These are phyloP conservation scores for Hydrolagus affinis DNA, from an alignment of 2,113 vertebrate genomes.

Conservation along the genomic window DNA sequence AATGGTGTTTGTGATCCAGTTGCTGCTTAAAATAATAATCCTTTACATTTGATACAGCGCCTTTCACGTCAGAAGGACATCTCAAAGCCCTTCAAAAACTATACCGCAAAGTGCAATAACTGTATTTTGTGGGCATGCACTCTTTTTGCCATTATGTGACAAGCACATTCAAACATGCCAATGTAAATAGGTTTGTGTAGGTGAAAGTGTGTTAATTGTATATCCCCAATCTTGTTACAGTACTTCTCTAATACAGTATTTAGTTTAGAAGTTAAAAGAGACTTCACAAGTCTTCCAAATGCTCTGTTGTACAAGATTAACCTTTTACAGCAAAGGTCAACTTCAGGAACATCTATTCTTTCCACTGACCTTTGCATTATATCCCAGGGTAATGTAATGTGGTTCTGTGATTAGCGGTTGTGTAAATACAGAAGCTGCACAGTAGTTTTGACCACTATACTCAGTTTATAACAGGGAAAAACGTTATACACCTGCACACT, in stretches of 20 bases:
- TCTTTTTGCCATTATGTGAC: background rate
- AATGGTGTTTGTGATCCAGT: background rate
- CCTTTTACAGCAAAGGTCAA: background rate
- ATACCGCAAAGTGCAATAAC: no score
- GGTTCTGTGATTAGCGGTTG: background rate
- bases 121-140: no score
- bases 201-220: background rate
- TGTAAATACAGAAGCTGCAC: background rate
- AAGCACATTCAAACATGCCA: background rate
- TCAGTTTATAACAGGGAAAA: background rate
- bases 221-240: background rate
- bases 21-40: no score
- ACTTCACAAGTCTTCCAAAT: background rate
- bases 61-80: no score
- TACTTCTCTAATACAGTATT: background rate
- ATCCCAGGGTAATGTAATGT: background rate
- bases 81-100: no score
- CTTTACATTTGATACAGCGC: no score
- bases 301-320: background rate
- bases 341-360: constrained; percentile 6
- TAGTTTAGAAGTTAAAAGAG: background rate
- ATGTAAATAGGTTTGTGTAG: background rate
- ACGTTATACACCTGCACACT: background rate
- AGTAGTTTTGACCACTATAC: background rate
- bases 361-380: constrained; percentile 11